Conservation (phyloP, 2,888 invertebrate genomes). For the Plagodis pulveraria region DNA sequence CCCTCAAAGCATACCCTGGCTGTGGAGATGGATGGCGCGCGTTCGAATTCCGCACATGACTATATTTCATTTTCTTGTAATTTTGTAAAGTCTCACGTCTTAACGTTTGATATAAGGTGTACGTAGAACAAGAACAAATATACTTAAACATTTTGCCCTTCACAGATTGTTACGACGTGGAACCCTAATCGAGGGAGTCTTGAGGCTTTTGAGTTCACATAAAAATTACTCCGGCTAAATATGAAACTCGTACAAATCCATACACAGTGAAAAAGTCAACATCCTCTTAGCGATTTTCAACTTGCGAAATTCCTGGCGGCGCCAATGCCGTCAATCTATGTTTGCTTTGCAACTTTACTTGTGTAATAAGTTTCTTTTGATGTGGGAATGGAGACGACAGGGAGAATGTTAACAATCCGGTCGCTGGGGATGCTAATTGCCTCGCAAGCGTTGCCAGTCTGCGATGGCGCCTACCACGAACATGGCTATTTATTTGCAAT, state of each 20-base stretch:
- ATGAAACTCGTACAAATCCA: not conserved
- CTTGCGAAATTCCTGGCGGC: conserved; percentile 37
- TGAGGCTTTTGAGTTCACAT: no score
- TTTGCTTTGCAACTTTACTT: conserved; percentile 24
- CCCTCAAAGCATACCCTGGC: no score
- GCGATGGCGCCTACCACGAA: conserved; percentile 51
- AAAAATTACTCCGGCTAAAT: no score
- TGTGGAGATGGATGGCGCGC: no score
- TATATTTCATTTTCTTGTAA: no score
- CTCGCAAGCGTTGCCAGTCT: conserved; percentile 59
- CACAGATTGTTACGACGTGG: no score
- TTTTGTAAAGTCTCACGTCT: no score
- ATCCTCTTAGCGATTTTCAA: conserved; percentile 28
- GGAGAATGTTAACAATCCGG: conserved; percentile 70
- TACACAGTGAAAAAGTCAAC: conserved; percentile 6
- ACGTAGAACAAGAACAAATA: no score
- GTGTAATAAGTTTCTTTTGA: conserved; percentile 49
- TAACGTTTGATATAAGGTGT: no score
- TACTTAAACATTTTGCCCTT: no score
- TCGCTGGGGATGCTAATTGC: conserved; percentile 71
- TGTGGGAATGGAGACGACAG: conserved; percentile 63
- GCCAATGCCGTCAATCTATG: conserved; percentile 38
- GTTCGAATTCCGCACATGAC: no score
- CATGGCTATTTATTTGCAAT: conserved; percentile 32
- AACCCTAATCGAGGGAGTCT: no score